Evolutionary conservation across 2,113 vertebrate species (phyloP).

Genomic region (Daphoenositta chrysoptera): DNA sequence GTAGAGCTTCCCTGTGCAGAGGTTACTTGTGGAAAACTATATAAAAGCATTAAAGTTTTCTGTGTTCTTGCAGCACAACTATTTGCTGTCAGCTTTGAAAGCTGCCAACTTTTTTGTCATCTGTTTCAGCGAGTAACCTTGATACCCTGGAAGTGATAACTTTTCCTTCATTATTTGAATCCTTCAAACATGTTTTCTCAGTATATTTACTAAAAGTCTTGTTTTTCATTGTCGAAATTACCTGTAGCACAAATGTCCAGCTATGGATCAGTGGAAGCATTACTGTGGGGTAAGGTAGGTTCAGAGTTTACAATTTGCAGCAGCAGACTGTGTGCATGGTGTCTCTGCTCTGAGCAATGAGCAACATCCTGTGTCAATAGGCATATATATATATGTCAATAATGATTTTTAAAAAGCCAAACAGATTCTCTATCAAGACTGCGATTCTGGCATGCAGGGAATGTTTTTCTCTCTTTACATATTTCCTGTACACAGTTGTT

Average conservation of each 20-base stretch:
- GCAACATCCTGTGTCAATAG: neutral
- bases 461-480: neutral
- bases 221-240: neutral
- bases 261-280: neutral
- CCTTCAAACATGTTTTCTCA: neutral
- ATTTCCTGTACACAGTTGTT: neutral
- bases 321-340: fast-evolving
- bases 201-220: neutral
- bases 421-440: neutral
- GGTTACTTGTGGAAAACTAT: neutral
- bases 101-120: neutral
- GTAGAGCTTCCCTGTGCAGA: neutral
- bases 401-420: neutral
- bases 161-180: neutral
- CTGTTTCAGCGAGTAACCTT: neutral
- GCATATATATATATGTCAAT: neutral
- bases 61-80: neutral
- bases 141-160: neutral
- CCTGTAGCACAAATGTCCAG: neutral
- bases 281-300: neutral
- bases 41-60: neutral
- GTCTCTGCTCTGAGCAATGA: neutral
- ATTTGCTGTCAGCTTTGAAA: neutral
- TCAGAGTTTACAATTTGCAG: neutral
- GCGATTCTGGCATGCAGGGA: neutral